Evolutionary conservation across 2,888 invertebrate genomes (phyloP), one percentile per base, ranked within the genome.

Genomic region (Brassicogethes aeneus): DNA sequence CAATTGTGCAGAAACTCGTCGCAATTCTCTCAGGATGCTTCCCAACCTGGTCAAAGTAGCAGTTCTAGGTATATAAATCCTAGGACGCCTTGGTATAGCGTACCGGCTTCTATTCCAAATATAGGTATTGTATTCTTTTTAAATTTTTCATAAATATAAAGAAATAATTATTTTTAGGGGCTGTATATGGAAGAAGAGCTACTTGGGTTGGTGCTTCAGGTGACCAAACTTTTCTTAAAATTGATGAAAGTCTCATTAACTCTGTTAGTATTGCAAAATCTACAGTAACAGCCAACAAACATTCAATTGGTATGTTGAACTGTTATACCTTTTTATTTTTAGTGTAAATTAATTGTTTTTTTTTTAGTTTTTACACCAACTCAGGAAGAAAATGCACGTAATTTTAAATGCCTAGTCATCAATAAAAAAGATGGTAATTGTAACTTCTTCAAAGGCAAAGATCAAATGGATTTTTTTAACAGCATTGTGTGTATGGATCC

Each of bases 131-230:
- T n/a, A n/a, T n/a, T n/a, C n/a, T n/a, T n/a, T n/a, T n/a, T n/a
- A n/a, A n/a, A n/a, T n/a, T n/a, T n/a, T n/a, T n/a, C n/a, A n/a
- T n/a, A n/a, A n/a, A n/a, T n/a, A n/a, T n/a, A n/a, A n/a, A n/a
- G n/a, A n/a, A n/a, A n/a, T n/a, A n/a, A n/a, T n/a, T n/a, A n/a
- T n/a, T n/a, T n/a, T n/a, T n/a, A n/a, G n/a, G n/a, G n/a, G 83
- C 89, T 0, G 80, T 83, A 42, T 82, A 84, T 70, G 88, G 93
- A 0, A 80, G 91, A 51, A 78, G 87, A 55, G 96, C 92, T 0
- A 89, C 90, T 0, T 94, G 93, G 92, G 79, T 96, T 12, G 86
- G 89, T 1, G 94, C 95, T 2, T 88, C 90, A n/a, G 94, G 92
- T 0, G 96, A 97, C 71, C 90, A 92, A 68, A 97, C 96, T 1